Evolutionary conservation across 2,797 vertebrate genomes (phyloP).

Genomic region (Coregonus ussuriensis): DNA sequence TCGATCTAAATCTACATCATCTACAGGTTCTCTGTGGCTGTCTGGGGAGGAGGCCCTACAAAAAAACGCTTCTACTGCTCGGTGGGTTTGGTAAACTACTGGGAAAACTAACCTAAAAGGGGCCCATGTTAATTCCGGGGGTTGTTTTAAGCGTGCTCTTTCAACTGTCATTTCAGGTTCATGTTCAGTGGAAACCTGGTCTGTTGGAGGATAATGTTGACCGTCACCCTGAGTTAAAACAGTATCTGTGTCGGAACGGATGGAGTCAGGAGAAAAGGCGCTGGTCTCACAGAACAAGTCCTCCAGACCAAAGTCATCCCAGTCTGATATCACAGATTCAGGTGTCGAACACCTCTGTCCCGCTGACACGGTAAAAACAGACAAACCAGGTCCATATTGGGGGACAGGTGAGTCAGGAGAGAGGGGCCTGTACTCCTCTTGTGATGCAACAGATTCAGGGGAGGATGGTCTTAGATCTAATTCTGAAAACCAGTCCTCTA

Average conservation of each 20-base stretch:
- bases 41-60: conserved; percentile 14
- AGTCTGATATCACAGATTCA: conserved; percentile 5
- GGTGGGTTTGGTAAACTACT: conserved; percentile 1
- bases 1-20: background rate
- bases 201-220: background rate
- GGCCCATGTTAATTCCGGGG: background rate
- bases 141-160: background rate
- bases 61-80: conserved; percentile 26
- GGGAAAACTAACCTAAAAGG: background rate
- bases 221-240: background rate
- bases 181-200: background rate
- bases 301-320: conserved; percentile 10
- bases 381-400: background rate
- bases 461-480: background rate
- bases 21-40: conserved; percentile 11
- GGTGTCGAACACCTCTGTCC: background rate
- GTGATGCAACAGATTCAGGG: conserved; percentile 3
- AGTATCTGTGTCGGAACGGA: conserved; percentile 4
- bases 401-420: conserved; percentile 17
- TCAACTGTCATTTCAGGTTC: background rate
- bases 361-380: background rate
- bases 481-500: background rate
- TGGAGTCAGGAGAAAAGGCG: conserved; percentile 10
- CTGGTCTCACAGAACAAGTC: background rate
- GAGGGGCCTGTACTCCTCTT: background rate